Evolutionary conservation across 2,113 vertebrate genomes (phyloP).

Genomic region (Taxidea taxus): DNA sequence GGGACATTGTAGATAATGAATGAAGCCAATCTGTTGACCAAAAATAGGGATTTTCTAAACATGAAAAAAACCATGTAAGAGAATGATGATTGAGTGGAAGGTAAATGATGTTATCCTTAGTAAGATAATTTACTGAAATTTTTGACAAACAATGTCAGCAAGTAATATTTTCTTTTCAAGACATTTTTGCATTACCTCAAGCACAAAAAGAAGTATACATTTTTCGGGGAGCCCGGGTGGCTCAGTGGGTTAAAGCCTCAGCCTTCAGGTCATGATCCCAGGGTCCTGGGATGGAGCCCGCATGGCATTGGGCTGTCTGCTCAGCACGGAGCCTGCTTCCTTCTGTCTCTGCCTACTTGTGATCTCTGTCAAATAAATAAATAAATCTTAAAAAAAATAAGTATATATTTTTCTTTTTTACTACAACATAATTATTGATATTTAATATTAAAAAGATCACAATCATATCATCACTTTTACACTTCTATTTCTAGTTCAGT

Average conservation of each 20-base stretch:
- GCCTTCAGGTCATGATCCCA: too few species aligned
- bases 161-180: slow-evolving; percentile 77
- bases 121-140: slow-evolving; percentile 75
- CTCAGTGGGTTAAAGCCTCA: too few species aligned
- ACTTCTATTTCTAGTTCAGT: slow-evolving; percentile 34
- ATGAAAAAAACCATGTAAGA: slow-evolving; percentile 60
- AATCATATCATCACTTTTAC: background rate
- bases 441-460: slow-evolving; percentile 52
- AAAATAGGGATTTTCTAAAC: slow-evolving; percentile 70
- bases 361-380: too few species aligned
- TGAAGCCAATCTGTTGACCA: slow-evolving; percentile 56
- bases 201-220: background rate
- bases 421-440: background rate
- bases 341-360: too few species aligned
- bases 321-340: too few species aligned
- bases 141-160: slow-evolving; percentile 76
- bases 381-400: too few species aligned
- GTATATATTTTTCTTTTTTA: slow-evolving; percentile 25
- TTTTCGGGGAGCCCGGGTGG: background rate
- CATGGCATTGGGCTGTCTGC: too few species aligned
- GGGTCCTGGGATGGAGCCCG: too few species aligned
- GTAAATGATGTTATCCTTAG: slow-evolving; percentile 77
- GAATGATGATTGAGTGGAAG: slow-evolving; percentile 74
- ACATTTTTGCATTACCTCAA: background rate
- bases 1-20: slow-evolving; percentile 63